These are phyloP conservation scores for Pasiphila rectangulata DNA, from an alignment of 2,888 invertebrate species.

Conservation along the genomic window DNA sequence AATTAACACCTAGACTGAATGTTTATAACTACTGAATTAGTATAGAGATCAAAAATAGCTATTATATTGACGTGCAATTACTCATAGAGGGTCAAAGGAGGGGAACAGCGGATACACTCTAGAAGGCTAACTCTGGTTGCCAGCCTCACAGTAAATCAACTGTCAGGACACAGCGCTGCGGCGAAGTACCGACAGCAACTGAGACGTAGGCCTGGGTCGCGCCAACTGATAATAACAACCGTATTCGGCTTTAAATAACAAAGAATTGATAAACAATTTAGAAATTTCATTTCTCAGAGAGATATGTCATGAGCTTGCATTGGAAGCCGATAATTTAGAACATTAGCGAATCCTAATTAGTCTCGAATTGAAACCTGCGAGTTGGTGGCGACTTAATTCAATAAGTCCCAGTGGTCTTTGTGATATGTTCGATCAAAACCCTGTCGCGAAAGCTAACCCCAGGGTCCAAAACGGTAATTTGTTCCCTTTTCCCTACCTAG, in stretches of 20 bases:
- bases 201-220: slow-evolving; percentile 62
- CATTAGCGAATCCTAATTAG: slow-evolving; percentile 10
- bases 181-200: no score
- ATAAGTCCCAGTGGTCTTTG: slow-evolving; percentile 31
- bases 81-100: slow-evolving; percentile 1
- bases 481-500: slow-evolving; percentile 55
- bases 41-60: slow-evolving; percentile 23
- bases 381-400: slow-evolving; percentile 13
- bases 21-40: slow-evolving; percentile 22
- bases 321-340: slow-evolving; percentile 25
- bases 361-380: slow-evolving; percentile 1
- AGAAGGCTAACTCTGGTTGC: slow-evolving; percentile 35
- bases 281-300: slow-evolving; percentile 22
- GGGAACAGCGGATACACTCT: slow-evolving; percentile 11
- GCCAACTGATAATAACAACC: slow-evolving; percentile 33
- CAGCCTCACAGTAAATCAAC: slow-evolving; percentile 37
- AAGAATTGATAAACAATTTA: slow-evolving; percentile 25
- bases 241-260: no score
- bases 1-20: slow-evolving; percentile 20
- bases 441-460: slow-evolving; percentile 62
- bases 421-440: slow-evolving; percentile 72
- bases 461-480: slow-evolving; percentile 54
- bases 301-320: slow-evolving; percentile 28
- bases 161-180: no score
- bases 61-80: slow-evolving; percentile 15